phyloP scores from a whole-genome alignment of 2,797 vertebrate species.

The Loris lydekkerianus region DNA sequence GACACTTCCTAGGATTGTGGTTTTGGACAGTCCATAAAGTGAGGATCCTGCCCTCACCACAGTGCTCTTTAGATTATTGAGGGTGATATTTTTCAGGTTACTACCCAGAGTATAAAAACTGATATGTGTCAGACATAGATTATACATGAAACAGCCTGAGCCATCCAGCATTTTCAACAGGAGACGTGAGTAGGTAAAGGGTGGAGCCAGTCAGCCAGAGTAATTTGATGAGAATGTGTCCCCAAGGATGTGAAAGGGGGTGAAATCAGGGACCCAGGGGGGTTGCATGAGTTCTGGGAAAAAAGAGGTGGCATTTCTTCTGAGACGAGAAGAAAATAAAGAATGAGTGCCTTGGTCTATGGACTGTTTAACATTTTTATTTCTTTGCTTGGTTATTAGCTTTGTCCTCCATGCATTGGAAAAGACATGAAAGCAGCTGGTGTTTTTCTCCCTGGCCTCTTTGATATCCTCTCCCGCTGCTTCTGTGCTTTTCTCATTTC shows the following conservation, averaged over 20 bases:
- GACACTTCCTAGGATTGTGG: background rate
- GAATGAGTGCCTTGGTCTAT: background rate
- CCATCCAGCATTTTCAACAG: background rate
- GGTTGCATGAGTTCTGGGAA: background rate
- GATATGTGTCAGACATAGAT: accelerated
- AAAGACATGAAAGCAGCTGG: constrained; percentile 7
- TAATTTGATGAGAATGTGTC: background rate
- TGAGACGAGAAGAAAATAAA: background rate
- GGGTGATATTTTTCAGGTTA: background rate
- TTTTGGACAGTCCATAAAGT: background rate
- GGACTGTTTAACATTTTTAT: background rate
- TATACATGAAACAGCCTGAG: background rate
- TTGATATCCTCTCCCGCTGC: background rate
- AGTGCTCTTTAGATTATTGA: background rate
- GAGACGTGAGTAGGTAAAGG: background rate
- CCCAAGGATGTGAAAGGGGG: background rate
- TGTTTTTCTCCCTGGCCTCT: background rate
- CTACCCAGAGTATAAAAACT: background rate
- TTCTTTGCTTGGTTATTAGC: constrained; percentile 30
- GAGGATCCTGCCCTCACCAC: background rate
- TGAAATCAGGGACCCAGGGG: background rate
- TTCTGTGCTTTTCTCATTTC: background rate
- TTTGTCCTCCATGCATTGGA: background rate
- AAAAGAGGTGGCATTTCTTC: background rate
- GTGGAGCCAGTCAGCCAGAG: background rate